Evolutionary conservation across 2,113 vertebrate species (phyloP).

Genomic region (Marcusenius ussheri): DNA sequence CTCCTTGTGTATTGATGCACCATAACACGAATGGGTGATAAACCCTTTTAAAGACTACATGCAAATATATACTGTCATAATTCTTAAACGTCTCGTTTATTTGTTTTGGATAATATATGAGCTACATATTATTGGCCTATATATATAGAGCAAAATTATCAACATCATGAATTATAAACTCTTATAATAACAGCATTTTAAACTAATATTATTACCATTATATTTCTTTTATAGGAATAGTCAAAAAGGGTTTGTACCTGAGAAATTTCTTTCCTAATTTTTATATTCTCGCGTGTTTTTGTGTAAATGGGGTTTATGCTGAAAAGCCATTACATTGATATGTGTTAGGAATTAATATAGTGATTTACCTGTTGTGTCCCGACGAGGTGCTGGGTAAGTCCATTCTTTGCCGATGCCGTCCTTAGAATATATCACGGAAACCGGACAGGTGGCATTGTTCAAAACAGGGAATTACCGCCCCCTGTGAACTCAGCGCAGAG

Average conservation of each 20-base stretch:
- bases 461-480: background rate
- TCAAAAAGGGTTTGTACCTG: background rate
- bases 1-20: constrained; percentile 12
- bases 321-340: background rate
- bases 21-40: background rate
- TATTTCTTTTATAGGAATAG: background rate
- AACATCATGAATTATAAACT: background rate
- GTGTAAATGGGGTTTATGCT: background rate
- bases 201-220: background rate
- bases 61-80: background rate
- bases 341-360: background rate
- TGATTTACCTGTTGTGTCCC: constrained; percentile 1
- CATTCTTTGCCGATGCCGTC: background rate
- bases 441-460: background rate
- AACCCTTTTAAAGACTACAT: background rate
- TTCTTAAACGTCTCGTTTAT: background rate
- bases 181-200: background rate
- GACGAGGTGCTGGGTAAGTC: background rate
- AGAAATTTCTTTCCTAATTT: background rate
- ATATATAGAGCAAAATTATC: background rate
- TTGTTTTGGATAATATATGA: background rate
- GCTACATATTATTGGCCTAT: background rate
- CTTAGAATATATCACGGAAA: background rate
- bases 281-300: background rate
- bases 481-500: background rate